A percentile compares a stretch with the other conserved stretches of the same genome.
These are phyloP conservation scores for Furcula furcula DNA, from an alignment of 2,888 invertebrate genomes.

Conservation along the genomic window DNA sequence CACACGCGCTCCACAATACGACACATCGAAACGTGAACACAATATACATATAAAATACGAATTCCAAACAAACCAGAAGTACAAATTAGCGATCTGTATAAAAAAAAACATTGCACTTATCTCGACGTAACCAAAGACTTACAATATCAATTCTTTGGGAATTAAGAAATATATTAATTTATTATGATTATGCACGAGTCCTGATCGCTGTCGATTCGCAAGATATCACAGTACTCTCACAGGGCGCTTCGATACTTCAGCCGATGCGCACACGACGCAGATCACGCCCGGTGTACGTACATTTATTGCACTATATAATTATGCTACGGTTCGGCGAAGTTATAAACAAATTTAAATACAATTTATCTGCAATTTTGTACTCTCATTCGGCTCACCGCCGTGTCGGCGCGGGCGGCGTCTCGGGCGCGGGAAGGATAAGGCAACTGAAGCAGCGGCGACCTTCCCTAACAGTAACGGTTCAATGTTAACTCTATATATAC, in stretches of 20 bases:
- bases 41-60: slow-evolving; percentile 65
- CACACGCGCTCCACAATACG: slow-evolving; percentile 39
- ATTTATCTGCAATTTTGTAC: slow-evolving; percentile 73
- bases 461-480: slow-evolving; percentile 30
- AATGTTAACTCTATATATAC: slow-evolving; percentile 46
- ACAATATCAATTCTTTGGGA: slow-evolving; percentile 67
- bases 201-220: slow-evolving; percentile 38
- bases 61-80: slow-evolving; percentile 44
- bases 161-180: slow-evolving; percentile 59
- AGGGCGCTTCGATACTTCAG: slow-evolving; percentile 27
- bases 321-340: slow-evolving; percentile 58
- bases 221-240: slow-evolving; percentile 48
- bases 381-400: slow-evolving; percentile 59
- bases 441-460: slow-evolving; percentile 61
- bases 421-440: slow-evolving; percentile 46
- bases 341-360: slow-evolving; percentile 58
- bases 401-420: neutral
- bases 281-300: slow-evolving; percentile 43
- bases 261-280: slow-evolving; percentile 22
- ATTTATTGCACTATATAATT: slow-evolving; percentile 76
- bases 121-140: slow-evolving; percentile 62
- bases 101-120: slow-evolving; percentile 63
- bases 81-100: slow-evolving; percentile 41
- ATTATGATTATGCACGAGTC: slow-evolving; percentile 52
- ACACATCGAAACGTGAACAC: slow-evolving; percentile 47